Evolutionary conservation across 1,140 invertebrate species (phyloP).

Genomic region (Drosophila persimilis): DNA sequence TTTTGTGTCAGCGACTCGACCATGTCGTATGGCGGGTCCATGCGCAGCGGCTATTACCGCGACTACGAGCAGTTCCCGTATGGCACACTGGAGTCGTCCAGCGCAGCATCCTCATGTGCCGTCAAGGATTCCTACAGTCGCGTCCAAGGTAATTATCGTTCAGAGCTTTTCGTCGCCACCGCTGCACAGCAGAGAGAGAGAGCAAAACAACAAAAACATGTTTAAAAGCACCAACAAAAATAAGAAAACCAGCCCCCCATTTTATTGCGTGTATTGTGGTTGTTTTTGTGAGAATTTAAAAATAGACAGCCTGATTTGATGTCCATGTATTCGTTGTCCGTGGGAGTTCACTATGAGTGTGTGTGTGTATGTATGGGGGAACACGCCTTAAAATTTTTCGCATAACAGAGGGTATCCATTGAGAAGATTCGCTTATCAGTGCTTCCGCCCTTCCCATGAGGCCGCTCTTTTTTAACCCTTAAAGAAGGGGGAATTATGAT

Average conservation of each 20-base stretch:
- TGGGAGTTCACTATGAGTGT: neutral
- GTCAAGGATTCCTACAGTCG: conserved; percentile 79
- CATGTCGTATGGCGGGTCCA: conserved; percentile 83
- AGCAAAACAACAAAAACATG: conserved; percentile 11
- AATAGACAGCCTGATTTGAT: conserved; percentile 62
- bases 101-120: conserved; percentile 39
- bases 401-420: conserved; percentile 39
- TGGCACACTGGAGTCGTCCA: conserved; percentile 68
- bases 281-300: conserved; percentile 71
- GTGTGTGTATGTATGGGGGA: conserved; percentile 22
- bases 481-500: neutral
- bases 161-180: conserved; percentile 6
- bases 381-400: conserved; percentile 66
- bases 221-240: conserved; percentile 3
- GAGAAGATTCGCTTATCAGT: conserved; percentile 20
- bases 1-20: conserved; percentile 77
- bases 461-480: conserved; percentile 5
- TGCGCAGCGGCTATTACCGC: conserved; percentile 83
- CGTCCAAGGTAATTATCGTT: conserved; percentile 75
- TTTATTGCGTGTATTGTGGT: conserved; percentile 26
- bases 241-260: conserved; percentile 2
- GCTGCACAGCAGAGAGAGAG: conserved; percentile 10
- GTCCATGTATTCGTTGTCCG: neutral
- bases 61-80: conserved; percentile 84
- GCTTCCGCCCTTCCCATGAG: too few relatives aligned